These are phyloP conservation scores for Labia minor DNA, from an alignment of 2,888 invertebrate species.

Conservation along the genomic window DNA sequence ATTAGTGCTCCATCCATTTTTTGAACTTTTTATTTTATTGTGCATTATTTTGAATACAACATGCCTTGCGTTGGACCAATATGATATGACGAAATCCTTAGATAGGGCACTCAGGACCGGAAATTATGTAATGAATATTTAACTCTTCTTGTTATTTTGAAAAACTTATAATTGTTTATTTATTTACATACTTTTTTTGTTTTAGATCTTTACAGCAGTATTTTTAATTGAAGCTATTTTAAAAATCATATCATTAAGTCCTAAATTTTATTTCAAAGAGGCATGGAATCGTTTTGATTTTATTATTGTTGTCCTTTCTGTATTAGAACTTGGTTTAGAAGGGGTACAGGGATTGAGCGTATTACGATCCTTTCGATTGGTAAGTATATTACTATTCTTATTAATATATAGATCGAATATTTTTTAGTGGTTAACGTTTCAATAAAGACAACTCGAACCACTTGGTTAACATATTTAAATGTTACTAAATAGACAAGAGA, in stretches of 20 bases:
- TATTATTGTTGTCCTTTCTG: constrained; percentile 43
- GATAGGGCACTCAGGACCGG: constrained; percentile 35
- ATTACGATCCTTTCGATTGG: constrained; percentile 44
- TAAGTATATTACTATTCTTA: constrained; percentile 30
- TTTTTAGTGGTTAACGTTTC: no score
- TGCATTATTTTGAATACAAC: constrained; percentile 46
- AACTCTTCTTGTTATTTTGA: not conserved
- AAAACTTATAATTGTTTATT: not conserved
- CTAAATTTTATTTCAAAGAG: constrained; percentile 42
- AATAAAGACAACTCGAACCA: no score
- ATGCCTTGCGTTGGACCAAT: constrained; percentile 44
- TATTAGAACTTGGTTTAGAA: constrained; percentile 40
- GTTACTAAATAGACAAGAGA: no score
- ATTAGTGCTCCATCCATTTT: constrained; percentile 45
- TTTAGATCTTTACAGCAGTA: constrained; percentile 42
- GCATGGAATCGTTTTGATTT: constrained; percentile 48
- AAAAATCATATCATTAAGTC: constrained; percentile 45
- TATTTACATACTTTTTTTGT: constrained; percentile 16
- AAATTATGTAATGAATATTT: constrained; percentile 38
- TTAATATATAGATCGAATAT: no score
- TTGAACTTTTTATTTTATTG: constrained; percentile 46
- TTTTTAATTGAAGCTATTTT: constrained; percentile 41
- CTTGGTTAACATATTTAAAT: no score
- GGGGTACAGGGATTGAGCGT: constrained; percentile 42
- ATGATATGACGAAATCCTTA: constrained; percentile 36